Conservation (phyloP, 2,113 vertebrate genomes). For the Argyrosomus japonicus region DNA sequence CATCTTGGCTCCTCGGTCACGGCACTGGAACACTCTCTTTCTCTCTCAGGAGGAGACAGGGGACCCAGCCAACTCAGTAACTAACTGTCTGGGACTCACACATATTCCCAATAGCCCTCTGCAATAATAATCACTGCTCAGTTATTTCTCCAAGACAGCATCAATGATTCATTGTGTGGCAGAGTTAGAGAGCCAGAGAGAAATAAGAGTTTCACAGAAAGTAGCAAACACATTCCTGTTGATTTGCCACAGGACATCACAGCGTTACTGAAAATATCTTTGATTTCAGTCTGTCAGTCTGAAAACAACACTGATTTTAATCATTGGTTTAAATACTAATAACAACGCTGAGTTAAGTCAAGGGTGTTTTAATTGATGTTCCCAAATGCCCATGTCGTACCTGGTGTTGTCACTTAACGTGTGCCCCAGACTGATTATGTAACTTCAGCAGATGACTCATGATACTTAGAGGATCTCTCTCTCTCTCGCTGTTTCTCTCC, state of each 20-base stretch:
- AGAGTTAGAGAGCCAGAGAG: constrained; percentile 17
- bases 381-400: constrained; percentile 24
- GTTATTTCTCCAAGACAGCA: constrained; percentile 40
- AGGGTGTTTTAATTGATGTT: neutral
- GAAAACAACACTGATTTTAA: constrained; percentile 22
- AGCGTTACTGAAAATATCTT: neutral
- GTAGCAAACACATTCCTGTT: constrained; percentile 22
- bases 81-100: constrained; percentile 45
- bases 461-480: constrained; percentile 29
- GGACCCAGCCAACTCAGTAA: constrained; percentile 30
- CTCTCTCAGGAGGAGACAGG: constrained; percentile 53
- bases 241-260: constrained; percentile 5
- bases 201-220: neutral
- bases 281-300: constrained; percentile 20
- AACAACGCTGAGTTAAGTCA: neutral
- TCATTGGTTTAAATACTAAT: constrained; percentile 1
- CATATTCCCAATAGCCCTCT: constrained; percentile 50
- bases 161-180: constrained; percentile 52
- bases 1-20: constrained; percentile 37
- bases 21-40: constrained; percentile 34
- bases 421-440: constrained; percentile 52
- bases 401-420: constrained; percentile 39
- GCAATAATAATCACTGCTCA: constrained; percentile 63
- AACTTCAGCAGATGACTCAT: constrained; percentile 59
- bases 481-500: neutral